Evolutionary conservation across 2,797 vertebrate genomes (phyloP), one percentile per base, ranked within the genome.

Genomic region (Chaunax sp.): DNA sequence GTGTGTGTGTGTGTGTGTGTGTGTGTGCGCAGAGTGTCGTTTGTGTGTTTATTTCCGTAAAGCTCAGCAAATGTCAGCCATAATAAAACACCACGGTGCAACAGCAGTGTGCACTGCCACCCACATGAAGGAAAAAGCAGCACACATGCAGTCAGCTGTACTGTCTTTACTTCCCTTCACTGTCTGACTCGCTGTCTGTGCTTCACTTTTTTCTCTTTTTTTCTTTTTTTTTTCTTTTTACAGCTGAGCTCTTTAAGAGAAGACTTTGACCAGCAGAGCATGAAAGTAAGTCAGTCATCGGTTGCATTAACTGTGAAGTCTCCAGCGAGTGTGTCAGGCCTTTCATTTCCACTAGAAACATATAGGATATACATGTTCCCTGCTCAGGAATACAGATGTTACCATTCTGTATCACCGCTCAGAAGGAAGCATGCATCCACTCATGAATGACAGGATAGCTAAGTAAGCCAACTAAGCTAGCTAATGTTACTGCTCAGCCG

Each of bases 81-180:
- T 54, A 72, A 81, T 89, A 78, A 89, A 90, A 90, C 87, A 77
- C 78, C 60, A 52, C 25, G 77, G 81, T 85, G 82, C 72, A 81
- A 82, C 52, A 46, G 54, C 54, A 58, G 46, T 15, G 58, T 64
- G 75, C 57, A 33, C 49, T 45, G 5, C 44, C 81, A 52, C 64
- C 62, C 70, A 81, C 81, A 60, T 72, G 74, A 64, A 62, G 71
- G 9, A 3, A 66, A 18, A 46, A 40, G 30, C 61, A 45, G 18
- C 54, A 41, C 60, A 49, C 50, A 37, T 49, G 23, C 63, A 57
- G 57, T 57, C 71, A 64, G 57, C 74, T 80, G 59, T 35, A 46
- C 22, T 12, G 19, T 10, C 58, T 64, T 14, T 20, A 51, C 22
- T 16, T 43, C 53, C 1, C 6, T 2, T n/a, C 7, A 15, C 40